phyloP scores from a whole-genome alignment of 2,113 vertebrate species.

The Phoenicopterus ruber region DNA sequence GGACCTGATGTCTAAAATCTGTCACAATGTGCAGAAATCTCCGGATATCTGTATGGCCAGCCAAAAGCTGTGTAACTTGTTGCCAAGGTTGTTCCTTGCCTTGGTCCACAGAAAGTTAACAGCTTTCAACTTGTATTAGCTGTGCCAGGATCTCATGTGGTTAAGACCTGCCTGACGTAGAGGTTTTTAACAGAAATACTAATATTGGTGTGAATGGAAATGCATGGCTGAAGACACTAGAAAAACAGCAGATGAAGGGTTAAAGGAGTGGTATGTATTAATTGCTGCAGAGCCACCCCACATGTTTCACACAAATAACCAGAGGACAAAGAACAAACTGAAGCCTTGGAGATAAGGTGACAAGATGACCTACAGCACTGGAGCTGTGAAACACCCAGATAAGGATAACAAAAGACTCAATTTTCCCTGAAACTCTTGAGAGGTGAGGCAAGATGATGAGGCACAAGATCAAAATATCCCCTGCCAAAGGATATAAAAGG shows the following conservation, averaged over 20 bases:
- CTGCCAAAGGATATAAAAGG: not conserved
- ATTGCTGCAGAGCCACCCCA: not conserved
- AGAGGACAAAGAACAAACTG: not conserved
- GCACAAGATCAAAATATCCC: not conserved
- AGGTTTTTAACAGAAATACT: not conserved
- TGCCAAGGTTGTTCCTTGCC: not conserved
- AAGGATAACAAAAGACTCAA: not conserved
- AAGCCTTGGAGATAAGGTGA: not conserved
- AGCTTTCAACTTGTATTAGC: not conserved
- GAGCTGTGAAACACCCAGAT: not conserved
- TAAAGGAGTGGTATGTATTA: not conserved
- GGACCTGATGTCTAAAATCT: not conserved
- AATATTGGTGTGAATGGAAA: not conserved
- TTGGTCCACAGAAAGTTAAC: not conserved
- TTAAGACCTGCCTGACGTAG: not conserved
- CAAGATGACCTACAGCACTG: not conserved
- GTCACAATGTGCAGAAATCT: not conserved
- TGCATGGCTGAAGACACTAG: not conserved
- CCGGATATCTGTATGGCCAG: not conserved
- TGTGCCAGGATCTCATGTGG: rapidly evolving
- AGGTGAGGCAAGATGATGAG: not conserved
- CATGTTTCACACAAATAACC: not conserved
- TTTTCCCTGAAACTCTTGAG: not conserved
- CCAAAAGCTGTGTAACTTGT: not conserved
- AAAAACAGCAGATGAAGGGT: not conserved